These are phyloP conservation scores for Adelphocoris suturalis DNA, from an alignment of 2,888 invertebrate genomes.

Conservation along the genomic window DNA sequence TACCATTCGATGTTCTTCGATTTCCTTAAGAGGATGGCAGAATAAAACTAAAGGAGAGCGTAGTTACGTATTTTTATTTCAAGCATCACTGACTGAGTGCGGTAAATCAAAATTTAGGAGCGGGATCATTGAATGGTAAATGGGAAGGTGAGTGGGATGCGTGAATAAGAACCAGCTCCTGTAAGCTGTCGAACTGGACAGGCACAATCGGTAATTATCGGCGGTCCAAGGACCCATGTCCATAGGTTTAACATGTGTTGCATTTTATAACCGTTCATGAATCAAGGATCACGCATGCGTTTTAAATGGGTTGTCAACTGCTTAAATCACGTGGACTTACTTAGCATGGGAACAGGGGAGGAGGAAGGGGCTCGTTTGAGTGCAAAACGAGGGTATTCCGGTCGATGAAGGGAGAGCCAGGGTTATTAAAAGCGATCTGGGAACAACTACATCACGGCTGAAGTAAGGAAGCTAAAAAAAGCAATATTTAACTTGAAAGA, in stretches of 20 bases:
- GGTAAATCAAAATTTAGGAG: conserved; percentile 33
- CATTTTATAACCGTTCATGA: conserved; percentile 64
- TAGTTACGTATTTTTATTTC: conserved; percentile 36
- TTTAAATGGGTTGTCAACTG: conserved; percentile 52
- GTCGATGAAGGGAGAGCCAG: background rate
- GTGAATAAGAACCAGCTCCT: conserved; percentile 66
- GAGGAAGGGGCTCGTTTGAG: background rate
- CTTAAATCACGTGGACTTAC: conserved; percentile 43
- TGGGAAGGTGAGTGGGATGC: conserved; percentile 61
- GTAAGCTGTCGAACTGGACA: conserved; percentile 63
- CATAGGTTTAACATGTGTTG: conserved; percentile 50
- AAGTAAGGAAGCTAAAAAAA: background rate
- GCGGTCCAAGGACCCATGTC: conserved; percentile 6
- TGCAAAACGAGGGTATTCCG: conserved; percentile 23
- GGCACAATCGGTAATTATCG: conserved; percentile 66
- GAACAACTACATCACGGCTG: background rate
- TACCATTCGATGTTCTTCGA: background rate
- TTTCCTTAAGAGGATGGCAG: conserved; percentile 1
- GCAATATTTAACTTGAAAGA: background rate
- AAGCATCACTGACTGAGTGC: background rate
- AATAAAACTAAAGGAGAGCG: background rate
- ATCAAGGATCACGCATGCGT: conserved; percentile 60
- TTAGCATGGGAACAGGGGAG: conserved; percentile 24
- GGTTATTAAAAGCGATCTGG: background rate
- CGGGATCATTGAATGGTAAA: conserved; percentile 62